Percentiles rank a stretch among this genome's conserved stretches.
Evolutionary conservation across 2,797 vertebrate species (phyloP).

Genomic region (Triplophysa yarkandensis): DNA sequence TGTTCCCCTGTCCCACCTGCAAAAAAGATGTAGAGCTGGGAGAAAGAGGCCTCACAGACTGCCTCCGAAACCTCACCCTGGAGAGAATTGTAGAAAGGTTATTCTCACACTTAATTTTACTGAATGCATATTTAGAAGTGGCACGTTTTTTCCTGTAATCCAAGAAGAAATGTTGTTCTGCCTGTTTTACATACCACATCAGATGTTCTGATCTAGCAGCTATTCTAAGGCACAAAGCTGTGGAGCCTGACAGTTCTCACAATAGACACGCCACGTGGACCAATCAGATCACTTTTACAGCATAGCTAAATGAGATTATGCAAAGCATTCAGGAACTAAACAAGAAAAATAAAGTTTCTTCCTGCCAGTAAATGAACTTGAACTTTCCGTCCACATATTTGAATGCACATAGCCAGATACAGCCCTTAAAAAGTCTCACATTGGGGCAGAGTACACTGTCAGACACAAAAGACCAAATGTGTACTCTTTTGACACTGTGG

Average conservation of each 20-base stretch:
- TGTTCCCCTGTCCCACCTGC: constrained; percentile 92
- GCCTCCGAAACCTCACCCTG: constrained; percentile 94
- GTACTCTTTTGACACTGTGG: too few relatives aligned
- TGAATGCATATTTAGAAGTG: background rate
- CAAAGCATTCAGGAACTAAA: background rate
- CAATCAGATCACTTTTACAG: constrained; percentile 17
- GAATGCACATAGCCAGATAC: background rate
- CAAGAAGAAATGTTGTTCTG: constrained; percentile 23
- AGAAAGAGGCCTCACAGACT: constrained; percentile 87
- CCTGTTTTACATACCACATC: constrained; percentile 12
- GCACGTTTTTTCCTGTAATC: constrained; percentile 2
- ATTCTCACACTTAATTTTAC: constrained; percentile 6
- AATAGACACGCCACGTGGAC: constrained; percentile 13
- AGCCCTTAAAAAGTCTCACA: background rate
- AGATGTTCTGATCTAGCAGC: constrained; percentile 5
- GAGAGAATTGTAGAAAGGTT: constrained; percentile 93
- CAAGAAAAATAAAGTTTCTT: constrained; percentile 13
- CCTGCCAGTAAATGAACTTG: constrained; percentile 9
- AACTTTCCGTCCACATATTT: background rate
- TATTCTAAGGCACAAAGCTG: constrained; percentile 10
- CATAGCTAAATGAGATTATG: background rate
- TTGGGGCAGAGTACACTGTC: background rate
- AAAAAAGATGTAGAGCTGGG: constrained; percentile 90
- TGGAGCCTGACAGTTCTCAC: background rate
- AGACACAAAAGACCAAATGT: too few relatives aligned